phyloP scores from a whole-genome alignment of 2,797 vertebrate genomes.

The Carduelis carduelis region DNA sequence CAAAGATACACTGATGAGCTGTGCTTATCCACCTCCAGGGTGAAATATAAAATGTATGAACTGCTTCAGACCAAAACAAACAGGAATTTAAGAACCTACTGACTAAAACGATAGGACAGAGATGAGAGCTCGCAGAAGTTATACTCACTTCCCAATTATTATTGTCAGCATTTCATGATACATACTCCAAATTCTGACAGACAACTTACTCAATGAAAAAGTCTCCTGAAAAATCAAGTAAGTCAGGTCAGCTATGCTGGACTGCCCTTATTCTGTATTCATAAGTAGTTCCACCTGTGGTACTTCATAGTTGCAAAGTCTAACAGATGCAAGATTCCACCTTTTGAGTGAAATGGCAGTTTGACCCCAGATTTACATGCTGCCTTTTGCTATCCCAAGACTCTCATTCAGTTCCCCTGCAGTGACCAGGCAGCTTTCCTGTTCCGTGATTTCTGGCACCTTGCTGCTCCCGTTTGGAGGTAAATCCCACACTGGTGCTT shows the following conservation, averaged over 20 bases:
- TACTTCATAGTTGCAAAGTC: background rate
- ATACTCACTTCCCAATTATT: background rate
- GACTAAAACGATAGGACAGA: background rate
- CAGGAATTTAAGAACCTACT: background rate
- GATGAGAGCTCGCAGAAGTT: background rate
- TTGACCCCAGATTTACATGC: rapidly evolving
- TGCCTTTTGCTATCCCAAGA: rapidly evolving
- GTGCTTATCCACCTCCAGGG: background rate
- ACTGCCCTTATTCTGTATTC: background rate
- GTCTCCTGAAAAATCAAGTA: background rate
- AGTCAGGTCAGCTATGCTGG: background rate
- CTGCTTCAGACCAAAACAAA: background rate
- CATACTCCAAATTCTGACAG: background rate
- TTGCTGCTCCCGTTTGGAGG: background rate
- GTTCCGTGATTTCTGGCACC: background rate
- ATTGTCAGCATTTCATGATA: background rate
- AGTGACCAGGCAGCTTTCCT: background rate
- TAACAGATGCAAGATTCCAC: background rate
- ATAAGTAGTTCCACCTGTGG: background rate
- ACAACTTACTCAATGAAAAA: background rate
- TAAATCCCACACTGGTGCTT: background rate
- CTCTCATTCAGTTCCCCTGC: background rate
- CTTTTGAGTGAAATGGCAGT: background rate
- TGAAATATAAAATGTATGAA: background rate
- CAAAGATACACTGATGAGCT: background rate